Base-by-base conservation (phyloP, 2,797 vertebrate genomes). In the Ptychadena robeensis region DNA sequence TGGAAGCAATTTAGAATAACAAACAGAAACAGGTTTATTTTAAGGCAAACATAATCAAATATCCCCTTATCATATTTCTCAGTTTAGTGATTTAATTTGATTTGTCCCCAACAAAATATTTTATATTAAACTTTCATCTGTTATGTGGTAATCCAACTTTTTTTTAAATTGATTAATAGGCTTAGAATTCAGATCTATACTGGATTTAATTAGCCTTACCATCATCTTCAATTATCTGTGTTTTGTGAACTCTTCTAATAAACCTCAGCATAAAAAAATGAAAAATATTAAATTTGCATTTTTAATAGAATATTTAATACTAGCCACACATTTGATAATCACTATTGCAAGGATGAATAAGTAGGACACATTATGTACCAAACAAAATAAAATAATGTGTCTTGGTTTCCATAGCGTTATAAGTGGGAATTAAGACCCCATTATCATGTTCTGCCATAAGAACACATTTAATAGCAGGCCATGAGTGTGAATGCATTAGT, bases 261-360 rank as follows among this genome's bases (percentile, higher is more conserved):
- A 66, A 59, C n/a, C 6, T 77, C 40, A 9, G 31, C 32, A n/a
- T n/a, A 73, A 38, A 61, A 25, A 79, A 69, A 18, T 14, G 53
- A 44, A 38, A 30, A 65, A 44, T 30, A 64, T 37, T 27, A 32
- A n/a, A 35, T 79, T 68, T 27, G 40, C 31, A 68, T 69, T 57
- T 34, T 48, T 68, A 79, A 79, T 68, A 57, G 65, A n/a, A 3
- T 79, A 79, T 37, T 79, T 37, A 68, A 37, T 79, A 37, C 40
- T 35, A 67, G 57, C 7, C 65, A 57, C 63, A 77, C 12, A 57
- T 59, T 79, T 61, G 25, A 25, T 37, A n/a, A 71, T 63, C 53
- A 61, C n/a, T 25, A 27, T 79, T 37, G 2, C 2, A 69, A 61
- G 44, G 48, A 53, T 70, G 25, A 53, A 69, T 79, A 79, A 70